phyloP scores from a whole-genome alignment of 2,113 vertebrate genomes.

The Amphiprion percula region DNA sequence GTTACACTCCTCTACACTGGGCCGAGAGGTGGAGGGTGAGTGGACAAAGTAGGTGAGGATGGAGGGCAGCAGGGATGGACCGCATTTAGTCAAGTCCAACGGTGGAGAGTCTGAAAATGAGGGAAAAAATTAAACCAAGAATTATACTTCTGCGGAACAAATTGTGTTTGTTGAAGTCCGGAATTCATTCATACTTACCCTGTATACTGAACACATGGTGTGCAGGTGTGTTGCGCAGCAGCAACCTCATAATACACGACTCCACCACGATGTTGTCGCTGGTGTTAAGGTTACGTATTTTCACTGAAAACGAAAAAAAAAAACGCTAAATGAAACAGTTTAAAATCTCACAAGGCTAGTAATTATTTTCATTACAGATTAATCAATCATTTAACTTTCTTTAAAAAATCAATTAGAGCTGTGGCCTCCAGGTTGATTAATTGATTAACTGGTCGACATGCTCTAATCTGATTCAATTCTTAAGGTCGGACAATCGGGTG shows the following conservation, averaged over 20 bases:
- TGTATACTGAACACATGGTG: slow-evolving; percentile 75
- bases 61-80: slow-evolving; percentile 83
- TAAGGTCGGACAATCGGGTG: too few relatives aligned
- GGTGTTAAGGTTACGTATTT: slow-evolving; percentile 89
- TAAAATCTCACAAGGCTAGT: not conserved
- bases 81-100: slow-evolving; percentile 76
- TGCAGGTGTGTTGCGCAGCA: slow-evolving; percentile 82
- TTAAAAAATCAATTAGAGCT: too few relatives aligned
- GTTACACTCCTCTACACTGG: slow-evolving; percentile 61
- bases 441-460: too few relatives aligned
- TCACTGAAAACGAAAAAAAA: slow-evolving; percentile 73
- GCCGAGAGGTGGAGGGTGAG: slow-evolving; percentile 77
- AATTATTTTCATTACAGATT: not conserved
- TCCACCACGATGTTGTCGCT: slow-evolving; percentile 94
- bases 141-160: not conserved
- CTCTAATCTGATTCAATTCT: too few relatives aligned
- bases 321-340: not conserved
- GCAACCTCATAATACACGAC: slow-evolving; percentile 89
- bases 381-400: too few relatives aligned
- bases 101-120: slow-evolving; percentile 72
- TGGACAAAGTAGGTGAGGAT: slow-evolving; percentile 83
- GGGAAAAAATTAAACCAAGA: not conserved
- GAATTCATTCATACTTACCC: slow-evolving; percentile 70
- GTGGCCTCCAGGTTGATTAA: too few relatives aligned
- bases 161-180: not conserved